A percentile compares a stretch with the other conserved stretches of the same genome.
Evolutionary conservation across 2,113 vertebrate species (phyloP).

Genomic region (Chrysemys picta): DNA sequence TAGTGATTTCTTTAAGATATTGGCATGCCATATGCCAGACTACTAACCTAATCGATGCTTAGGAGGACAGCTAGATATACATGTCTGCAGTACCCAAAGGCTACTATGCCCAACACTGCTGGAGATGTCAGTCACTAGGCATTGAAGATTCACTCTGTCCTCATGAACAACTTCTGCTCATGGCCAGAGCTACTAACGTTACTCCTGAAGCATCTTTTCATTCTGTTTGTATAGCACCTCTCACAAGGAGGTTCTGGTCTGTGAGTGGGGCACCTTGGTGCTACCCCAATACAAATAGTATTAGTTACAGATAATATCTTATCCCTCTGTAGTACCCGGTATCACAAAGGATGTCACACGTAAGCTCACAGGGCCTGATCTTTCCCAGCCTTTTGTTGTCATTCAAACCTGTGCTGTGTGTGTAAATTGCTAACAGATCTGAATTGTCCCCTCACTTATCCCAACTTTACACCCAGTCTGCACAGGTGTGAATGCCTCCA

Average conservation of each 20-base stretch:
- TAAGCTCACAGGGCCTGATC: background rate
- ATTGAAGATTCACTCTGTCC: background rate
- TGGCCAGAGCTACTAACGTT: background rate
- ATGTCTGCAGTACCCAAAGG: background rate
- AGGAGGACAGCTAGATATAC: background rate
- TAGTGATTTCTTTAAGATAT: too few species aligned
- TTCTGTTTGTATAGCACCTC: background rate
- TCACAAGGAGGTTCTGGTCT: background rate
- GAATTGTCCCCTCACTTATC: background rate
- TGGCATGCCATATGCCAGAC: background rate
- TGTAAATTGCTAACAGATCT: background rate
- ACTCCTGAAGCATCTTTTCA: background rate
- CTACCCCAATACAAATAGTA: background rate
- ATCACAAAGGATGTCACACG: background rate
- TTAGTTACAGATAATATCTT: background rate
- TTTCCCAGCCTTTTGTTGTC: background rate
- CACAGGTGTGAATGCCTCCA: background rate
- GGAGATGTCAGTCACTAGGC: background rate
- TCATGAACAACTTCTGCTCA: slow-evolving; percentile 41
- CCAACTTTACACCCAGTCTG: background rate
- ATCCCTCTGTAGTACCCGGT: background rate
- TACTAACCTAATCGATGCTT: background rate
- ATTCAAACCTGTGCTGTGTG: background rate
- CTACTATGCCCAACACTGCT: background rate
- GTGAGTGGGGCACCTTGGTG: background rate